Base-by-base conservation (phyloP, 2,888 invertebrate species). In the Drosophila kambysellisi region DNA sequence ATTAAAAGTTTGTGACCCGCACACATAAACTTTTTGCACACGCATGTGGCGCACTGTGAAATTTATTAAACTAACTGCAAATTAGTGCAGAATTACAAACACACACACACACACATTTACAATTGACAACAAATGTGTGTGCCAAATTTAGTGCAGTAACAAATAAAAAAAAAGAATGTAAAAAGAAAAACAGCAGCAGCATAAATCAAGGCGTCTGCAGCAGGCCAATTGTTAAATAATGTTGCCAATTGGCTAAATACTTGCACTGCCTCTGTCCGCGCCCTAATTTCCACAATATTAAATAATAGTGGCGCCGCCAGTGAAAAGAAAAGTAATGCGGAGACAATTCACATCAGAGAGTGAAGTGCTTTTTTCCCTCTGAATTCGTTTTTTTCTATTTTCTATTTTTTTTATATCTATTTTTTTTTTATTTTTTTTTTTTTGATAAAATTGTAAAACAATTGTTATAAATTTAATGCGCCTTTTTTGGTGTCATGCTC, bases 381-480 rank as follows among this genome's bases (percentile, higher is more conserved):
- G 50, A 4, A 63, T 70, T 68, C 20, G 12, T 20, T 20, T 4
- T 20, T 12, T 12, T 7, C 4, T 20, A 0, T 15, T 20, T 2
- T 43, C 11, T 15, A 20, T 66, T 76, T 59, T 64, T 73, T 72
- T 37, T 25, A 25, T 25, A 25, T 43, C 5, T 12, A 20, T 66
- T 66, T 76, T 59, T 64, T 73, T 72, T 37, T 15, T 32, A 2
- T 52, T 32, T 43, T 33, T 64, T 51, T 74, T 62, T 68, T 76
- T 70, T 61, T 76, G 6, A 20, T 79, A 73, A 79, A 88, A 88
- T 85, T 89, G 81, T 76, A 82, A 87, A 82, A 82, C 89, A 82
- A 87, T 89, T 87, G 88, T 81, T 82, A 89, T 82, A 84, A 87
- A 89, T 86, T 84, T 84, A 69, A 87, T 82, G 80, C 73, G 78